Evolutionary conservation across 2,113 vertebrate species (phyloP).

Genomic region (Platysteira castanea): DNA sequence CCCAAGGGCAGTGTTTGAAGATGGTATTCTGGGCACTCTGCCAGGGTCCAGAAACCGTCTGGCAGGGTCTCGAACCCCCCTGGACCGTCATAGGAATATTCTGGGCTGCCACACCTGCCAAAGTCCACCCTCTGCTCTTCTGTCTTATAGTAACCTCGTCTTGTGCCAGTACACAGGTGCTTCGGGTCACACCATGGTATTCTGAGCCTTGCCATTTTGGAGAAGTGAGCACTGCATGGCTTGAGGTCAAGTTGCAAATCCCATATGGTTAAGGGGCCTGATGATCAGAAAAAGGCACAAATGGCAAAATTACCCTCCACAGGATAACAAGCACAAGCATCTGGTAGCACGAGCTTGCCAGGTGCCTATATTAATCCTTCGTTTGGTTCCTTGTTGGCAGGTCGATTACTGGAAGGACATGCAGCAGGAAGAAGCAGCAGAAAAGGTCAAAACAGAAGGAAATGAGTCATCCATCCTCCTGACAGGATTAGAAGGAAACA

Average conservation of each 20-base stretch:
- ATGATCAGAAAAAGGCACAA: neutral
- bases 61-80: too few relatives aligned
- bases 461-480: constrained; percentile 87
- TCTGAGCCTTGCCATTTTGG: neutral
- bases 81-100: too few relatives aligned
- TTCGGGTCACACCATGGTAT: neutral
- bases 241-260: neutral
- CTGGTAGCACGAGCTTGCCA: neutral
- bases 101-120: too few relatives aligned
- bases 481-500: constrained; percentile 88
- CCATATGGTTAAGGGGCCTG: neutral
- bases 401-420: constrained; percentile 89
- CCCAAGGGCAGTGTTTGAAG: too few relatives aligned
- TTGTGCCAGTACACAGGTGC: neutral
- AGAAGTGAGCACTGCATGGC: neutral
- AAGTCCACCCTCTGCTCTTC: neutral
- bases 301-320: neutral
- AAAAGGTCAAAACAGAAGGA: constrained; percentile 82
- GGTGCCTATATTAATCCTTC: constrained; percentile 20
- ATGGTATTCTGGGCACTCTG: too few relatives aligned
- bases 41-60: too few relatives aligned
- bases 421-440: constrained; percentile 84
- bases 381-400: constrained; percentile 67
- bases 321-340: neutral
- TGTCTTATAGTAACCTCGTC: neutral